Base-by-base conservation (phyloP, 2,888 invertebrate genomes). In the Oxytorus armatus region DNA sequence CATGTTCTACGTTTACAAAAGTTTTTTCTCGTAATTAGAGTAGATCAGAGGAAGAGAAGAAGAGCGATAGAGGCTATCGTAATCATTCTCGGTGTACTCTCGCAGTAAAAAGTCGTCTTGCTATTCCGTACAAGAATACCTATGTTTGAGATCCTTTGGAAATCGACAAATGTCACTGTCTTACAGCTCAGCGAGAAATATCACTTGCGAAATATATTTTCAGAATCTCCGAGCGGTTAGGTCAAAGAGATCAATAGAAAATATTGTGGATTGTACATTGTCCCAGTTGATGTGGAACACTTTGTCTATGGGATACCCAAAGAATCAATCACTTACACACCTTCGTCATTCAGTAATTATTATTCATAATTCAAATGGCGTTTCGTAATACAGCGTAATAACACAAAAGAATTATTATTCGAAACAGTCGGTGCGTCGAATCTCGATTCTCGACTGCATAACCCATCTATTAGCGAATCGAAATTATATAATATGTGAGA, bases 271-370 rank as follows among this genome's bases (percentile, higher is more conserved):
- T 77, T 68, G 76, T n/a, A n/a, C n/a, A n/a, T n/a, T 76, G 65
- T 36, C 33, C 16, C 8, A 8, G 53, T 42, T 53, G n/a, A 73
- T 63, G 55, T 77, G 77, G 77, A 73, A 63, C 73, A 55, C 21
- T 53, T 39, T 68, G 68, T 68, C 49, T 55, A 39, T 44, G 29
- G n/a, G n/a, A n/a, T 16, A 16, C 29, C 14, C 63, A 33, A 11
- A 44, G 68, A 69, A 65, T 39, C 57, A 47, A 57, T 69, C 44
- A 59, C 47, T 66, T 72, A 72, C 77, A 72, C 80, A 80, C 80
- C 80, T 74, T 57, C 23, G 53, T 66, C 72, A 36, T 74, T 63
- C 80, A 77, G 77, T 68, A 74, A 77, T 80, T 77, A 73, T 77
- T 77, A 80, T 77, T 77, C 77, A 57, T 39, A 53, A 29, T 44